Conservation (phyloP, 2,113 vertebrate species). For the Corapipo altera region DNA sequence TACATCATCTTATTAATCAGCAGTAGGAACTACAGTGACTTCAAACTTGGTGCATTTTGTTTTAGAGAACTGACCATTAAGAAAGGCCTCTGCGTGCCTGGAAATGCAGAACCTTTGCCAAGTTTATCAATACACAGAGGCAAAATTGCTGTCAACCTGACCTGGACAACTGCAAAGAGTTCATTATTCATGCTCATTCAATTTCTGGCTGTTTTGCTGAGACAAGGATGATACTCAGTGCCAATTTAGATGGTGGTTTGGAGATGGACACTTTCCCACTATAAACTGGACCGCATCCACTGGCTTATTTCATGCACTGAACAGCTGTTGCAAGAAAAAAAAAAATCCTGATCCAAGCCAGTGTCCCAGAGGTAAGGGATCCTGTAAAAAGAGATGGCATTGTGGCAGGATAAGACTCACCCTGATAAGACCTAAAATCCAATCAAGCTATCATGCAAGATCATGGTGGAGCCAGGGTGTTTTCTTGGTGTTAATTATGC, state of each 20-base stretch:
- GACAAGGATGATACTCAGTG: constrained; percentile 29
- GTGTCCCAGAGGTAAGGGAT: constrained; percentile 48
- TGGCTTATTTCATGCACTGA: constrained; percentile 31
- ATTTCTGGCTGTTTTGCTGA: constrained; percentile 44
- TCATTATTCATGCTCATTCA: constrained; percentile 63
- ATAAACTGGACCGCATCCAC: constrained; percentile 60
- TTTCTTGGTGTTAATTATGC: too few relatives aligned
- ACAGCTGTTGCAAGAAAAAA: constrained; percentile 37
- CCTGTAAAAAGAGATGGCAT: constrained; percentile 1
- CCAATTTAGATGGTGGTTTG: constrained; percentile 53
- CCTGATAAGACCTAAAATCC: too few relatives aligned
- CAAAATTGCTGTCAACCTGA: constrained; percentile 53
- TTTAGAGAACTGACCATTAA: constrained; percentile 23
- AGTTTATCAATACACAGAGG: constrained; percentile 44
- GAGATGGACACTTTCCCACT: constrained; percentile 58
- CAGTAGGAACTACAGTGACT: not conserved
- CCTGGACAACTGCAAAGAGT: constrained; percentile 52
- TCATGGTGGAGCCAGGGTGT: too few relatives aligned
- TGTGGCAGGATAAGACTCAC: too few relatives aligned
- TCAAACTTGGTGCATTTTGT: not conserved
- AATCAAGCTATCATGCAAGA: too few relatives aligned
- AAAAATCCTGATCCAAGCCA: not conserved
- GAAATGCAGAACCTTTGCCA: constrained; percentile 41
- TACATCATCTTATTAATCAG: not conserved
- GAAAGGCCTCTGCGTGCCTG: not conserved